A percentile compares a stretch with the other conserved stretches of the same genome.
Evolutionary conservation across 1,140 invertebrate species (phyloP).

Genomic region (Ostrea edulis): DNA sequence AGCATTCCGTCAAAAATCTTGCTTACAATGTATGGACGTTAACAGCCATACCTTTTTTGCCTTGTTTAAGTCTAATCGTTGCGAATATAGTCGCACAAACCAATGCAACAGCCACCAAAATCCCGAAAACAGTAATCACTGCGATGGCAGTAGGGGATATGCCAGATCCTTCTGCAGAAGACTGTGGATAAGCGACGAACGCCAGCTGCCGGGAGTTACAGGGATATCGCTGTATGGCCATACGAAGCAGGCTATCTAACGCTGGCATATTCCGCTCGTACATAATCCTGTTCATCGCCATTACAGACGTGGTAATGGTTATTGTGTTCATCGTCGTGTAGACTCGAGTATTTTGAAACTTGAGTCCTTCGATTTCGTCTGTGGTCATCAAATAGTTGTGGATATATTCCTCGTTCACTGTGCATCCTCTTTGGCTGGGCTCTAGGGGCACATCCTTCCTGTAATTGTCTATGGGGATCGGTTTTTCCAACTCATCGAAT

Average conservation of each 20-base stretch:
- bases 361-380: background rate
- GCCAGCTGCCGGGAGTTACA: background rate
- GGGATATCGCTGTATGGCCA: background rate
- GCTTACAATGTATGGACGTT: background rate
- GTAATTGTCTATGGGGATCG: background rate
- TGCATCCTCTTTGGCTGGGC: background rate
- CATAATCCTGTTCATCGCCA: conserved; percentile 19
- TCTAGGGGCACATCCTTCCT: background rate
- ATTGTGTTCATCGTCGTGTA: background rate
- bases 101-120: background rate
- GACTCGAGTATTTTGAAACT: background rate
- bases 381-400: background rate
- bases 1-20: background rate
- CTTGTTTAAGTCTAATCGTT: background rate
- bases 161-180: background rate
- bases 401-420: background rate
- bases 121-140: background rate
- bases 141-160: background rate
- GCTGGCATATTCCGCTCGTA: conserved; percentile 9
- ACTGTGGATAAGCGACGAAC: background rate
- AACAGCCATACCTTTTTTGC: background rate
- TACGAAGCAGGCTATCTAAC: background rate
- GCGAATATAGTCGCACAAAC: background rate
- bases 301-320: background rate
- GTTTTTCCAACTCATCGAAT: background rate